These are phyloP conservation scores for Coendou prehensilis DNA, from an alignment of 2,797 vertebrate species.

Conservation along the genomic window DNA sequence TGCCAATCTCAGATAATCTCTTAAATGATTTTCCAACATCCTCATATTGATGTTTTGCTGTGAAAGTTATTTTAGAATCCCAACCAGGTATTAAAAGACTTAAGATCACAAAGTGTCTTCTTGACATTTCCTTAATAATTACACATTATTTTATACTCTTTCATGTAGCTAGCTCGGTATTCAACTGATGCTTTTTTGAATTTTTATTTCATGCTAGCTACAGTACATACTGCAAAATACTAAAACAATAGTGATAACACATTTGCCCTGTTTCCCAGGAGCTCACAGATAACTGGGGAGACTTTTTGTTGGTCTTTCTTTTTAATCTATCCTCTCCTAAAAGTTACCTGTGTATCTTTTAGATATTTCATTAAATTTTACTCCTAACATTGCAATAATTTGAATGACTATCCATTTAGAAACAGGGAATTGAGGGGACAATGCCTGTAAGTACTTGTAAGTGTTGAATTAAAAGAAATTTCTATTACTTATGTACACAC, in stretches of 20 bases:
- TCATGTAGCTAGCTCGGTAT: not conserved
- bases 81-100: not conserved
- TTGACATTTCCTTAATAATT: slow-evolving; percentile 54
- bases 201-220: not conserved
- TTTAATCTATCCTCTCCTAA: not conserved
- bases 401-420: slow-evolving; percentile 41
- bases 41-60: slow-evolving; percentile 18
- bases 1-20: not conserved
- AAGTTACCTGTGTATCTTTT: not conserved
- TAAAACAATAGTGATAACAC: not conserved
- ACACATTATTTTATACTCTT: slow-evolving; percentile 14
- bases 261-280: not conserved
- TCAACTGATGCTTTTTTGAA: not conserved
- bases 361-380: slow-evolving; percentile 42
- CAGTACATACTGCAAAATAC: not conserved
- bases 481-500: not conserved
- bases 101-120: not conserved
- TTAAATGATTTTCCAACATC: slow-evolving; percentile 34
- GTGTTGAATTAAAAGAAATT: slow-evolving; percentile 48
- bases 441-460: not conserved
- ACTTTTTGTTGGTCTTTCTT: not conserved
- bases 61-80: slow-evolving; percentile 63
- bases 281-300: not conserved
- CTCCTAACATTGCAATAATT: not conserved
- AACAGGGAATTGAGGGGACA: not conserved